Evolutionary conservation across 2,797 vertebrate genomes (phyloP), one percentile per base, ranked within the genome.

Genomic region (Coranthus polyacanthus): DNA sequence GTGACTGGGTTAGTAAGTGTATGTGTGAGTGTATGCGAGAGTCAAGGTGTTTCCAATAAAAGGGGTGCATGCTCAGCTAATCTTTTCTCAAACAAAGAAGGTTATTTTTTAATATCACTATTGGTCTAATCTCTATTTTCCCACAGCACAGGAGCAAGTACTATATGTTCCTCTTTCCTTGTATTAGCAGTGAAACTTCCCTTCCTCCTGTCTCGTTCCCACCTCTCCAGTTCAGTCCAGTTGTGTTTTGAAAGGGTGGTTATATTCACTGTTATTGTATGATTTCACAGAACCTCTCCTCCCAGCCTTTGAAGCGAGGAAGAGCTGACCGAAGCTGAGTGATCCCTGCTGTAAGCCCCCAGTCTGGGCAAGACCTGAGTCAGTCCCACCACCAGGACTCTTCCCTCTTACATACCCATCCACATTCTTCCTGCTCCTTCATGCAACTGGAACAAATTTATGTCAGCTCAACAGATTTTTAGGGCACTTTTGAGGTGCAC

Each of bases 231-330:
- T 82, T 87, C 71, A 75, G 81, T 79, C 74, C 82, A 79, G 81
- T 90, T 72, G 61, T 91, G 89, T 92, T 92, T 92, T 90, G 76
- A 91, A 92, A 92, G 91, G 90, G 89, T 92, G 91, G 90, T 90
- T 89, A 78, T 81, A 87, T 80, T 81, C 74, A 39, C 59, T 92
- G 90, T 92, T 92, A 83, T 92, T 89, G 84, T 89, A 90, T 84
- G 84, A 91, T 91, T 92, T 88, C 83, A 91, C 81, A 90, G 79
- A 89, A 87, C 55, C 72, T 88, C 87, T 88, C 90, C 89, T 90
- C 91, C 91, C 88, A 83, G 86, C 83, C 89, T 92, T 92, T 92
- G 91, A 92, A 90, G 89, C 62, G 6, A 70, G 52, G 73, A 85
- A 86, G 84, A 87, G 85, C 88, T 89, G 81, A 88, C 87, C 69